A percentile compares a stretch with the other conserved stretches of the same genome.
Conservation (phyloP, 1,140 invertebrate genomes). For the Nasonia vitripennis region DNA sequence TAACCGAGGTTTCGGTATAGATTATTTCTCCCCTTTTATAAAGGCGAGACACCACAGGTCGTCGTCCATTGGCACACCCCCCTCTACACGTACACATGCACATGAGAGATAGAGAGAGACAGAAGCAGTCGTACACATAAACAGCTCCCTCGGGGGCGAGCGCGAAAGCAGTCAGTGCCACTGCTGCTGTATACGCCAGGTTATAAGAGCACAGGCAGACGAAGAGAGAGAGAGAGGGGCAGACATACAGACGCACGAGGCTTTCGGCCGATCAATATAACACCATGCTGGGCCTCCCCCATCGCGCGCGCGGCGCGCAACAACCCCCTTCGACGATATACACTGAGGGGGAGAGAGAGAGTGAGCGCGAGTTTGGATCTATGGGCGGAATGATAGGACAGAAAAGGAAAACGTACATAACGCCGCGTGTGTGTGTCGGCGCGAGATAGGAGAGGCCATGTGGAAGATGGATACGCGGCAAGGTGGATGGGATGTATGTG, state of each 20-base stretch:
- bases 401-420: conserved; percentile 34
- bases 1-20: conserved; percentile 30
- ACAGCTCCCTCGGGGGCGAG: conserved; percentile 36
- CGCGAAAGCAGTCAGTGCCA: conserved; percentile 21
- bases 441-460: background rate
- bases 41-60: background rate
- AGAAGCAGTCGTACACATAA: conserved; percentile 22
- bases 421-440: background rate
- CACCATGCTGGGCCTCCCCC: conserved; percentile 37
- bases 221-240: background rate
- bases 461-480: conserved; percentile 9
- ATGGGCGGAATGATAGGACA: conserved; percentile 12
- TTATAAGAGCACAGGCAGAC: conserved; percentile 21
- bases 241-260: background rate
- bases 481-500: background rate
- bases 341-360: background rate
- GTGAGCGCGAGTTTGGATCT: background rate
- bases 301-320: conserved; percentile 5
- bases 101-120: background rate
- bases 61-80: background rate
- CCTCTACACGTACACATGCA: background rate
- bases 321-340: conserved; percentile 11
- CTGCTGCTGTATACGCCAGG: background rate
- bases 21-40: conserved; percentile 30
- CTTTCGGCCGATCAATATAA: conserved; percentile 48